Base-by-base conservation (phyloP, 2,113 vertebrate species). In the Cyprinus carpio region DNA sequence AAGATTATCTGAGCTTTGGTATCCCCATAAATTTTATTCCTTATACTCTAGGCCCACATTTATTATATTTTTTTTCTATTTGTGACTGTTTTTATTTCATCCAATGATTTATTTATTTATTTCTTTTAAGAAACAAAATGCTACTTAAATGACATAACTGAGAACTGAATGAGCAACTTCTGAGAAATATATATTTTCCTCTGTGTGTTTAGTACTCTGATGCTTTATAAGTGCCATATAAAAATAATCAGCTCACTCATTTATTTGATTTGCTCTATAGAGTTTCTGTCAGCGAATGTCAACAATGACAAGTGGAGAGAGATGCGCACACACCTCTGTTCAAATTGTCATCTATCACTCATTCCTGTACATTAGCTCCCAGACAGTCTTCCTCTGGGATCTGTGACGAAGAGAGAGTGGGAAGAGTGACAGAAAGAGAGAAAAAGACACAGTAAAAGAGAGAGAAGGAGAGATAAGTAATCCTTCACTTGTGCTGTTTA, bases 321-420 rank as follows among this genome's bases (percentile, higher is more conserved):
- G 89, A 87, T 86, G 85, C 23, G 11, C 91, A 92, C 93, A 93
- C 90, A 92, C 87, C 80, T 86, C 90, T 91, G 92, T 92, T 93
- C 91, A 94, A 92, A 93, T 90, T 91, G 92, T 94, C 94, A 93
- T 90, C 91, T 94, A 94, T 93, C 95, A 91, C 92, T 96, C 94
- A 93, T 87, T 92, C 37, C 31, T 0, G 93, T 89, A 89, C 81
- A 82, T 92, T 93, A 92, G 91, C 93, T 93, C 92, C 87, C 90
- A 93, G 93, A 92, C 93, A 91, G 92, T 94, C 93, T 92, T 87
- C 87, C 77, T 34, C 0, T 87, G 91, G 89, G 83, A 60, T 75
- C 88, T 86, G 92, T 92, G 89, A 92, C 90, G 91, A 89, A 92
- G 91, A 92, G 87, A 85, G 83, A 64, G 49, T 34, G 27, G n/a